A percentile compares a stretch with the other conserved stretches of the same genome.
Conservation (phyloP, 2,113 vertebrate species). For the Sorex fumeus region DNA sequence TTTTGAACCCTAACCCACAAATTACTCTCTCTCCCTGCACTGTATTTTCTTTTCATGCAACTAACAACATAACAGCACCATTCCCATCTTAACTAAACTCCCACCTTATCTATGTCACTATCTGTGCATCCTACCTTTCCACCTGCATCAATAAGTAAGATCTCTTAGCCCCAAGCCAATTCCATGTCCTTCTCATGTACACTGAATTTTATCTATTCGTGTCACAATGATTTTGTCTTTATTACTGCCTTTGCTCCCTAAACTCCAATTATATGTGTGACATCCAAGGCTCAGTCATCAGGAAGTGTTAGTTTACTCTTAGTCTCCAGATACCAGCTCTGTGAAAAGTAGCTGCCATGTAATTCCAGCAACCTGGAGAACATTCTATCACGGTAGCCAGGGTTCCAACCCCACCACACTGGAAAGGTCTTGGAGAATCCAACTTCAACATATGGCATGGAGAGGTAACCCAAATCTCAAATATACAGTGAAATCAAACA, state of each 20-base stretch:
- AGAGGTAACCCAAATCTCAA: background rate
- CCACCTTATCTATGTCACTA: rapidly evolving
- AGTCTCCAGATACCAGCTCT: no score
- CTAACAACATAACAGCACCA: background rate
- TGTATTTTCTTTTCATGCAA: background rate
- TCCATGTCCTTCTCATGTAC: background rate
- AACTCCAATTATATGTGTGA: background rate
- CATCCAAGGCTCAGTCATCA: background rate
- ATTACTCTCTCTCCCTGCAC: background rate
- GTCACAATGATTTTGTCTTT: background rate
- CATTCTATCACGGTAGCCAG: background rate
- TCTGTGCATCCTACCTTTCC: rapidly evolving
- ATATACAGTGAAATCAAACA: background rate
- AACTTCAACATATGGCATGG: background rate
- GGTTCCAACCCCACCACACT: background rate
- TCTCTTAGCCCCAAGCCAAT: background rate
- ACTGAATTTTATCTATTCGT: background rate
- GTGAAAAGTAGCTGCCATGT: background rate
- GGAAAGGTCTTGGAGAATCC: background rate
- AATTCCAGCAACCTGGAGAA: no score
- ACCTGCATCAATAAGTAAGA: no score
- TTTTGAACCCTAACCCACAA: background rate
- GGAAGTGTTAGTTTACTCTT: no score
- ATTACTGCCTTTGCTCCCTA: background rate
- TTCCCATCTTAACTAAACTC: background rate